Evolutionary conservation across 2,113 vertebrate genomes (phyloP), one percentile per base, ranked within the genome.

Genomic region (Microcebus tavaratra): DNA sequence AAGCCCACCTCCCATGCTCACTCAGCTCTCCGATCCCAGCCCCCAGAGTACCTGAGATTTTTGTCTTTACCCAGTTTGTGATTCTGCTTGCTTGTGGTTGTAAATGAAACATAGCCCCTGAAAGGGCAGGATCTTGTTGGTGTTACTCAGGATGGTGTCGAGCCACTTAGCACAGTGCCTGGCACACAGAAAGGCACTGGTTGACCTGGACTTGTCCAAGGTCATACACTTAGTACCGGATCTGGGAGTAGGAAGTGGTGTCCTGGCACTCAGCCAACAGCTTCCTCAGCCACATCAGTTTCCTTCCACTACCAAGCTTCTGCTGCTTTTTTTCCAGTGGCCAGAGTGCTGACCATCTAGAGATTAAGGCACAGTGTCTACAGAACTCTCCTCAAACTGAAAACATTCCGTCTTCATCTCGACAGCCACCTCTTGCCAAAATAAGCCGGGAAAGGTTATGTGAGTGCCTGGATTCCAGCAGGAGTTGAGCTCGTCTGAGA

Each of bases 401-500:
- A 95, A 94, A 87, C 87, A 92, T 73, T 90, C 91, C 61, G 9
- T 63, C 59, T 90, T 94, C 95, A 80, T 86, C 91, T 90, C 79
- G 1, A 55, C 45, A 75, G 75, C 31, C 79, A 90, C n/a, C 45
- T 96, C 78, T 83, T 91, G 96, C 97, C 92, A 97, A 97, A 98
- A 97, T 94, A 97, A 96, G 91, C 94, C 72, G 15, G 79, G 50
- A 75, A 91, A 94, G 70, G 82, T 91, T 95, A 92, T 89, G 48
- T 81, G 93, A 95, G 89, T 94, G 91, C 68, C 95, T 91, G 84
- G 82, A 95, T 97, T 95, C 95, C 91, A 82, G 91, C 48, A 97
- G 95, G 75, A 87, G 27, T 73, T 68, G 75, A 87, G 67, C 59
- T 45, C 84, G 86, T 67, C 70, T 72, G 86, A 90, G 89, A 92